These are phyloP conservation scores for Rhea americana DNA, from an alignment of 2,113 vertebrate genomes.

Conservation along the genomic window DNA sequence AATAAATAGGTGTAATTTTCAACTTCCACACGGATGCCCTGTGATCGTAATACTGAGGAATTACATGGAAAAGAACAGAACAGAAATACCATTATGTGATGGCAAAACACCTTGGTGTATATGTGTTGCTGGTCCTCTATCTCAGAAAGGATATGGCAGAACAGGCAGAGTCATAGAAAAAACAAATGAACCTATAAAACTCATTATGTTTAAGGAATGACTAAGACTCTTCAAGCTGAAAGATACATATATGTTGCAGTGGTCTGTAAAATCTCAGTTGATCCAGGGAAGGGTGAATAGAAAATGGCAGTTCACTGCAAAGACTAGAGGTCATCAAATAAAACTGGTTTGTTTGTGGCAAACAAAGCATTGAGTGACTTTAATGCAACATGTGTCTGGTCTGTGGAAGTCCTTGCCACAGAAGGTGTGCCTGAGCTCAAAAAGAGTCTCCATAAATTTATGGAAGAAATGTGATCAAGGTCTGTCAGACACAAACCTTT, in stretches of 20 bases:
- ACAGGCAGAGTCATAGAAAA: neutral
- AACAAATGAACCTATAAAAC: neutral
- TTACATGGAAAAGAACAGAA: neutral
- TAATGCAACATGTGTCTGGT: accelerated
- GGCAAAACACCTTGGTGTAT: neutral
- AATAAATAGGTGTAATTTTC: neutral
- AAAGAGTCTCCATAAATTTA: neutral
- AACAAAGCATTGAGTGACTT: neutral
- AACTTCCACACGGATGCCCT: neutral
- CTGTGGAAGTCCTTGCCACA: neutral
- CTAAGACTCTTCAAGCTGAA: neutral
- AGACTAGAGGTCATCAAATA: neutral
- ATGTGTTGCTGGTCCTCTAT: neutral
- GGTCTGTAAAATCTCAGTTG: neutral
- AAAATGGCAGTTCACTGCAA: neutral
- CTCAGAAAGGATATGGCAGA: neutral
- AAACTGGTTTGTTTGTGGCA: neutral
- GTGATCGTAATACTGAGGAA: neutral
- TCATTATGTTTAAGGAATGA: neutral
- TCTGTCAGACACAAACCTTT: neutral
- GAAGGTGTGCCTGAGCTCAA: neutral
- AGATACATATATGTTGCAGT: neutral
- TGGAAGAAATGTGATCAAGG: neutral
- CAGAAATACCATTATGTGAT: neutral
- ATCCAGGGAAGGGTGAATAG: neutral